phyloP scores from a whole-genome alignment of 2,888 invertebrate species.

The Unio pictorum region DNA sequence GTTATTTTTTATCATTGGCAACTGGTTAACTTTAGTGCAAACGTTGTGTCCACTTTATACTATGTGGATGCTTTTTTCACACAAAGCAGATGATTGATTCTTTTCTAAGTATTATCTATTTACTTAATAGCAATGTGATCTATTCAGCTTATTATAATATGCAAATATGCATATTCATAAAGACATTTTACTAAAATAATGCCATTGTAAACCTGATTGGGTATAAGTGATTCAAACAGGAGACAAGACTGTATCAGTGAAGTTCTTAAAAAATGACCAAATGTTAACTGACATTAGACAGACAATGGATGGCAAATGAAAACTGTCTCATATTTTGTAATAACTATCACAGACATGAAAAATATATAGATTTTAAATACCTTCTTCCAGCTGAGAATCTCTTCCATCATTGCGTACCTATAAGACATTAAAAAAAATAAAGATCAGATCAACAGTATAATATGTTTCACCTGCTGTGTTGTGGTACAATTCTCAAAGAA shows the following conservation, averaged over 20 bases:
- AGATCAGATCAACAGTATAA: not conserved
- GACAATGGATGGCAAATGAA: not conserved
- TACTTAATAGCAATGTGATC: too few relatives aligned
- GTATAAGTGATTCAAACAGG: not conserved
- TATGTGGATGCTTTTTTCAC: too few relatives aligned
- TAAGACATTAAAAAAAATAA: constrained; percentile 2
- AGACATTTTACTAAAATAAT: too few relatives aligned
- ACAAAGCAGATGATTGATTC: too few relatives aligned
- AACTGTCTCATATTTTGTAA: not conserved
- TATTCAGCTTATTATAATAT: too few relatives aligned
- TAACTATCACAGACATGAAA: not conserved
- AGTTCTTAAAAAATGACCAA: not conserved
- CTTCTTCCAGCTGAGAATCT: constrained; percentile 51
- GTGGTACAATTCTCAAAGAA: too few relatives aligned
- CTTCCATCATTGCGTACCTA: constrained; percentile 50
- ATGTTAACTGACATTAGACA: not conserved
- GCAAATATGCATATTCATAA: too few relatives aligned
- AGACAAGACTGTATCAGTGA: not conserved
- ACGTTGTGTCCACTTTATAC: too few relatives aligned
- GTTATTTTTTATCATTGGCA: too few relatives aligned
- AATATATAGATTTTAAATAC: constrained; percentile 8
- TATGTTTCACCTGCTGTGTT: not conserved
- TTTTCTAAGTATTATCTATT: too few relatives aligned
- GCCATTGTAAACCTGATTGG: not conserved
- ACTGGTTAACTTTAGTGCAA: too few relatives aligned